These are phyloP conservation scores for Pseudochirops corinnae DNA, from an alignment of 2,797 vertebrate genomes.

Conservation along the genomic window DNA sequence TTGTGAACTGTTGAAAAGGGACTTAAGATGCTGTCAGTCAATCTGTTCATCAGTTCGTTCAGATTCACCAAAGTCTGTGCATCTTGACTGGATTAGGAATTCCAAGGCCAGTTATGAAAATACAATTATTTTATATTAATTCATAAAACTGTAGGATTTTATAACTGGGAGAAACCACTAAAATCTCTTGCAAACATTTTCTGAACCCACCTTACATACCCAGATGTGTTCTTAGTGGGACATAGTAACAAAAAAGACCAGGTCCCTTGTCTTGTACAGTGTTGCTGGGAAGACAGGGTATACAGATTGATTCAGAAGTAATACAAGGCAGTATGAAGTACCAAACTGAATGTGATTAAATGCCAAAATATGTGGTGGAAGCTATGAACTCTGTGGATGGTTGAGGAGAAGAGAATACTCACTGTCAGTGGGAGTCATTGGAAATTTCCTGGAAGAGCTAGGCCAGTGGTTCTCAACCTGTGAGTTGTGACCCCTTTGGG, in stretches of 20 bases:
- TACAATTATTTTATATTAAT: not conserved
- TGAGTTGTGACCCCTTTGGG: too few relatives aligned
- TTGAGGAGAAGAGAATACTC: not conserved
- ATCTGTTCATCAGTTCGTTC: not conserved
- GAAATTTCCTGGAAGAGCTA: not conserved
- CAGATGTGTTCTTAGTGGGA: too few relatives aligned
- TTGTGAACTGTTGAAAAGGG: fast-evolving
- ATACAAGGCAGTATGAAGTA: not conserved
- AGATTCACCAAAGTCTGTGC: not conserved
- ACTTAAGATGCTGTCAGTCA: not conserved
- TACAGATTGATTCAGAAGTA: not conserved
- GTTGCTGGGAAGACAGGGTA: not conserved
- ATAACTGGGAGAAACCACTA: not conserved
- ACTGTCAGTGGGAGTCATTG: not conserved
- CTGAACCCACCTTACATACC: not conserved
- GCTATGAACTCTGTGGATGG: not conserved
- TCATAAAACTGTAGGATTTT: slow-evolving; percentile 21
- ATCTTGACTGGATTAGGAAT: not conserved
- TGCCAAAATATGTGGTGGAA: not conserved
- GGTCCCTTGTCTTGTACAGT: not conserved
- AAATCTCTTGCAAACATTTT: not conserved
- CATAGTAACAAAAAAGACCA: not conserved
- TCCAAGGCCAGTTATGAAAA: not conserved
- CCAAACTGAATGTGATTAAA: not conserved
- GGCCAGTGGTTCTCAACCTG: too few relatives aligned